Conservation (phyloP, 2,888 invertebrate genomes). For the Prionchulus punctatus region DNA sequence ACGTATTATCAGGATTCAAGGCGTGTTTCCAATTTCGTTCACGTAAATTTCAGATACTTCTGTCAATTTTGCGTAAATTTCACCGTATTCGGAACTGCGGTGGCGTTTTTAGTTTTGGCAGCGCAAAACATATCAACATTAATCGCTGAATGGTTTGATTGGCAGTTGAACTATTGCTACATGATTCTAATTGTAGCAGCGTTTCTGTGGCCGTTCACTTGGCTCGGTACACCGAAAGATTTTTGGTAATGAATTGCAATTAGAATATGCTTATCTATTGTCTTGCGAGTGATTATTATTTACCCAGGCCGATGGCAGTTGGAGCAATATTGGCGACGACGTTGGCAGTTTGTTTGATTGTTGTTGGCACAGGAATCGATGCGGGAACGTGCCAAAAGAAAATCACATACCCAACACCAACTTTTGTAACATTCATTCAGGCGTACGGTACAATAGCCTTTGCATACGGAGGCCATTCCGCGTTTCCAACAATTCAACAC, state of each 20-base stretch:
- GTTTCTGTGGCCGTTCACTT: constrained; percentile 59
- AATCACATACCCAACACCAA: constrained; percentile 40
- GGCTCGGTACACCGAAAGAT: constrained; percentile 76
- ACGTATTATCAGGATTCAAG: constrained; percentile 22
- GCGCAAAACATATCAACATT: constrained; percentile 42
- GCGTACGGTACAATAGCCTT: constrained; percentile 54
- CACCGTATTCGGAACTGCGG: constrained; percentile 33
- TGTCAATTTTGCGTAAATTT: neutral
- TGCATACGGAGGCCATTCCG: constrained; percentile 54
- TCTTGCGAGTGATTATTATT: neutral
- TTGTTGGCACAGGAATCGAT: constrained; percentile 47
- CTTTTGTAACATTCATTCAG: constrained; percentile 49
- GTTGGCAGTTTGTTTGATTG: constrained; percentile 47
- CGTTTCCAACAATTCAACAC: constrained; percentile 66
- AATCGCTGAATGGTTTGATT: constrained; percentile 50
- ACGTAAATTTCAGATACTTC: neutral
- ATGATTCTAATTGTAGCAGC: constrained; percentile 62
- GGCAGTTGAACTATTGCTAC: constrained; percentile 54
- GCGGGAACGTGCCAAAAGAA: constrained; percentile 35
- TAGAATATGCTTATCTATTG: neutral
- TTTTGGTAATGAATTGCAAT: constrained; percentile 53
- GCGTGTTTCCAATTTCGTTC: neutral
- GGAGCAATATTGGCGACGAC: constrained; percentile 48
- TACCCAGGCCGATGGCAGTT: constrained; percentile 43
- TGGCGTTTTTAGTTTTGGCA: constrained; percentile 50